These are phyloP conservation scores for Plectropomus leopardus DNA, from an alignment of 2,113 vertebrate species.

Conservation along the genomic window DNA sequence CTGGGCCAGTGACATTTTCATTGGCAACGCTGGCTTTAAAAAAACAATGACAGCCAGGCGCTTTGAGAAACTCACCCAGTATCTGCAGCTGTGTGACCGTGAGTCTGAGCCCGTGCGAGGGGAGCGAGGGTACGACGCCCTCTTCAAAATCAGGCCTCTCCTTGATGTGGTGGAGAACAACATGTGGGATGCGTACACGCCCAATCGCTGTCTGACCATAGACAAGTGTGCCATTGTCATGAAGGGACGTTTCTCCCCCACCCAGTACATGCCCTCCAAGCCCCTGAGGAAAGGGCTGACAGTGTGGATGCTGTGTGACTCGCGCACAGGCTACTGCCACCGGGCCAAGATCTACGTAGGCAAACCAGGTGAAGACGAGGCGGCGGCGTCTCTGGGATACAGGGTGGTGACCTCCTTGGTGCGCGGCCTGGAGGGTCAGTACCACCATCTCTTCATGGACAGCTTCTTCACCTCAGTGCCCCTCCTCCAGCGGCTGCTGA, in stretches of 20 bases:
- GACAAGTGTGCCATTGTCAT: constrained; percentile 83
- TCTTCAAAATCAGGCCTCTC: constrained; percentile 87
- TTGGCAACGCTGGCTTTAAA: constrained; percentile 88
- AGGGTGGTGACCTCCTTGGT: constrained; percentile 83
- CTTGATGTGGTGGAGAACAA: constrained; percentile 86
- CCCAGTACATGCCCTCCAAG: constrained; percentile 87
- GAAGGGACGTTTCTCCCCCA: constrained; percentile 85
- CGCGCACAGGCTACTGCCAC: constrained; percentile 88
- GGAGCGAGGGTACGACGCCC: constrained; percentile 85
- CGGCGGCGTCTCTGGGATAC: constrained; percentile 70
- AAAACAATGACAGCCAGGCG: constrained; percentile 88
- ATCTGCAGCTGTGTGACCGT: constrained; percentile 86
- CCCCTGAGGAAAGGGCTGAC: constrained; percentile 86
- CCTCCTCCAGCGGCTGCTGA: constrained; percentile 84
- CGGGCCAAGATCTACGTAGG: constrained; percentile 83
- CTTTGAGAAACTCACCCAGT: constrained; percentile 87
- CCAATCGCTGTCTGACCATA: constrained; percentile 86
- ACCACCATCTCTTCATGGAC: constrained; percentile 88
- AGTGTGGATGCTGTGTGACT: constrained; percentile 89
- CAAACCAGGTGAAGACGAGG: constrained; percentile 77
- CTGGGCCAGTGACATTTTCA: constrained; percentile 89
- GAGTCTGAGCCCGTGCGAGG: constrained; percentile 82
- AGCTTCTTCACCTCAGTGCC: constrained; percentile 87
- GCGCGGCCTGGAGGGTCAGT: constrained; percentile 84
- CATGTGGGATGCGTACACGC: constrained; percentile 86